Evolutionary conservation across 2,113 vertebrate genomes (phyloP).

Genomic region (Microcebus griseorufus): DNA sequence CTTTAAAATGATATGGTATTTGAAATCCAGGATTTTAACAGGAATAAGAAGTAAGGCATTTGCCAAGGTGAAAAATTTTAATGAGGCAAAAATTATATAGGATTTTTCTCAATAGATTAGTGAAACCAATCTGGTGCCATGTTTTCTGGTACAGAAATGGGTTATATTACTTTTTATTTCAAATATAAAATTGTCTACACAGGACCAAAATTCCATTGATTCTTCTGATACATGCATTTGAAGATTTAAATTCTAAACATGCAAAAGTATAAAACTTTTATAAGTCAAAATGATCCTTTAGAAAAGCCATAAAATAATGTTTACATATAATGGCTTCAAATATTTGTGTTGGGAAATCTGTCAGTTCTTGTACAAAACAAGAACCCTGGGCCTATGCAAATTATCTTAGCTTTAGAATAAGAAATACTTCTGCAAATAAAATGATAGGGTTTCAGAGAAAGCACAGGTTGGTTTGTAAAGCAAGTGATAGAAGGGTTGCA

Average conservation of each 20-base stretch:
- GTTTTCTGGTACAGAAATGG: neutral
- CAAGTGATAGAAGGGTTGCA: neutral
- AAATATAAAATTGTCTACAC: neutral
- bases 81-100: neutral
- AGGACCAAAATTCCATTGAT: neutral
- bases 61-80: neutral
- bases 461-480: neutral
- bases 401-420: neutral
- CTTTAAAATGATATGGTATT: neutral
- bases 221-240: neutral
- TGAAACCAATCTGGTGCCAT: neutral
- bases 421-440: neutral
- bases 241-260: conserved; percentile 19
- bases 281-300: conserved; percentile 38
- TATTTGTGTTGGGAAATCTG: conserved; percentile 5
- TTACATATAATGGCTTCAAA: conserved; percentile 6
- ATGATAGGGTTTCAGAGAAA: neutral
- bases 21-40: neutral
- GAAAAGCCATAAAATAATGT: neutral
- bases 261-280: neutral
- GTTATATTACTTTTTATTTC: conserved; percentile 19
- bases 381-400: neutral
- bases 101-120: neutral
- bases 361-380: conserved; percentile 22
- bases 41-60: neutral